Percentiles rank a stretch among this genome's conserved stretches.
These are phyloP conservation scores for Allygus modestus DNA, from an alignment of 2,888 invertebrate genomes.

Conservation along the genomic window DNA sequence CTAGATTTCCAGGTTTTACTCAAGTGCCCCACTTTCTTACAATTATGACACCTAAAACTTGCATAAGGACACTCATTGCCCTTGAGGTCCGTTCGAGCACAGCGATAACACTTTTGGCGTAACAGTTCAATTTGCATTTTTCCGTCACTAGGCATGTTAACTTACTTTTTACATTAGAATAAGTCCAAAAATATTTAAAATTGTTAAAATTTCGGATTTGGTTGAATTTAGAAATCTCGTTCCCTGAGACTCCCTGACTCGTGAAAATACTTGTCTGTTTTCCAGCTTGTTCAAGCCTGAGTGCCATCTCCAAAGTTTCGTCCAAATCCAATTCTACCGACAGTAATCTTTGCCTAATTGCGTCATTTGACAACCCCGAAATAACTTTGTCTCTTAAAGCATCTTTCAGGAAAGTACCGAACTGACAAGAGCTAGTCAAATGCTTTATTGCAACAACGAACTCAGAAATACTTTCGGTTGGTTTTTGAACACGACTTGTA, in stretches of 20 bases:
- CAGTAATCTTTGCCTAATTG: not conserved
- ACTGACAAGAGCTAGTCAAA: not conserved
- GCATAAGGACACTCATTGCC: not conserved
- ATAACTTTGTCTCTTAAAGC: not conserved
- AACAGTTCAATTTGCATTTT: not conserved
- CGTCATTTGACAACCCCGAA: not conserved
- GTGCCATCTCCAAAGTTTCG: not conserved
- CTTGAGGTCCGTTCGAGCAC: not conserved
- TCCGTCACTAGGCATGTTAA: not conserved
- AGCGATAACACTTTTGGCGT: not conserved
- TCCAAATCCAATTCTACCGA: not conserved
- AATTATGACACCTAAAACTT: not conserved
- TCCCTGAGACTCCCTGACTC: too few species aligned
- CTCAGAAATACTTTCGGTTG: not conserved
- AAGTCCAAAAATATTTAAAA: too few species aligned
- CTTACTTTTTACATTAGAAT: too few species aligned
- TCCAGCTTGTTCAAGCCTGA: conserved; percentile 11
- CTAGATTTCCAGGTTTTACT: not conserved
- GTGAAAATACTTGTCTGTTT: not conserved
- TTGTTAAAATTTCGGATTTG: too few species aligned
- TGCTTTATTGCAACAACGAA: conserved; percentile 9
- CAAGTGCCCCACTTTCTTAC: not conserved
- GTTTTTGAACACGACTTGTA: conserved; percentile 4
- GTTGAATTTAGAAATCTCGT: too few species aligned
- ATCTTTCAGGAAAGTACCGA: not conserved